phyloP scores from a whole-genome alignment of 2,888 invertebrate species.

The Heliconius erato region DNA sequence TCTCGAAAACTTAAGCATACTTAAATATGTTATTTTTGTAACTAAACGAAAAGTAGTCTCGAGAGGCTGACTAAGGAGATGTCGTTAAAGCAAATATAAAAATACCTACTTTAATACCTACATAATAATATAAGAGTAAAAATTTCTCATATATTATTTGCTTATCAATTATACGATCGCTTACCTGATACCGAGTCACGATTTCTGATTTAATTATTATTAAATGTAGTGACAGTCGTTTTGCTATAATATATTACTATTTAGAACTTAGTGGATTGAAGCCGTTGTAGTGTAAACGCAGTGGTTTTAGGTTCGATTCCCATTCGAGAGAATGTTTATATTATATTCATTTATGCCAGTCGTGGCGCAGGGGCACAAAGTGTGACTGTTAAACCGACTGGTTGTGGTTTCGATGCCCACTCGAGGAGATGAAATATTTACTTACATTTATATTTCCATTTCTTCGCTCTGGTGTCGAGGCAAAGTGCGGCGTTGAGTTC shows the following conservation, averaged over 20 bases:
- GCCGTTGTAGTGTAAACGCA: too few species aligned
- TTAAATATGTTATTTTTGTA: conserved; percentile 13
- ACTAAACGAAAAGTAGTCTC: conserved; percentile 19
- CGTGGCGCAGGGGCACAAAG: too few species aligned
- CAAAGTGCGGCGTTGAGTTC: too few species aligned
- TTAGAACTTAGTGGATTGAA: not conserved
- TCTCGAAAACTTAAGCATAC: conserved; percentile 3
- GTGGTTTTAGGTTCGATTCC: not conserved
- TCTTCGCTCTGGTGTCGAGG: too few species aligned
- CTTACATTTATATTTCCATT: too few species aligned
- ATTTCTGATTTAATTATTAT: conserved; percentile 71
- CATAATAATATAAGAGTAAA: conserved; percentile 41
- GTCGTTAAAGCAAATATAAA: conserved; percentile 41
- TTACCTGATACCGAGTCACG: conserved; percentile 75
- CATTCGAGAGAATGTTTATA: not conserved
- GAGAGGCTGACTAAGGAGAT: conserved; percentile 34
- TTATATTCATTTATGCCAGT: not conserved
- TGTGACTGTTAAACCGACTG: too few species aligned
- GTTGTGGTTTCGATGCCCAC: too few species aligned
- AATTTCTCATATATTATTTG: conserved; percentile 47
- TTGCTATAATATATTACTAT: conserved; percentile 49
- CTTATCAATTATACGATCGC: conserved; percentile 55
- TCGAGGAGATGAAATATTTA: too few species aligned
- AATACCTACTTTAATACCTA: conserved; percentile 29
- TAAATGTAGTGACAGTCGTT: conserved; percentile 68